Percentiles rank a stretch among this genome's conserved stretches.
Evolutionary conservation across 2,797 vertebrate genomes (phyloP).

Genomic region (Eospalax fontanierii): DNA sequence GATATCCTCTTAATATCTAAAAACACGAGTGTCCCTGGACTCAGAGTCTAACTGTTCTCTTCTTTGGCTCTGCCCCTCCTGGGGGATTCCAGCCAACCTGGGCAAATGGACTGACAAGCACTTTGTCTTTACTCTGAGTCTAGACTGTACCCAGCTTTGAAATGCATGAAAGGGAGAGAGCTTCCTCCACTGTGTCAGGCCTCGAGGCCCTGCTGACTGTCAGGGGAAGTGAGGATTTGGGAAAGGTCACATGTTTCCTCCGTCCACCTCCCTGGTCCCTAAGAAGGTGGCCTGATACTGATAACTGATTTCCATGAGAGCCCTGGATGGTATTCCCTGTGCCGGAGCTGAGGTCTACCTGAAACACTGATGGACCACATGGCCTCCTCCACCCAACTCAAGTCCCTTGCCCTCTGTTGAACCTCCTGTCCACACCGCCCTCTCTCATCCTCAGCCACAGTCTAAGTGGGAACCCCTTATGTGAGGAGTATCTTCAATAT

Average conservation of each 20-base stretch:
- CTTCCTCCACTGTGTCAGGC: neutral
- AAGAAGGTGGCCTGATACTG: neutral
- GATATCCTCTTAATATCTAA: neutral
- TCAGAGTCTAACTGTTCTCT: neutral
- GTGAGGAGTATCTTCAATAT: neutral
- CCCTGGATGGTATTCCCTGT: neutral
- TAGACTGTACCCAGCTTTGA: neutral
- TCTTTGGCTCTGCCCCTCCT: neutral
- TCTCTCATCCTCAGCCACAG: neutral
- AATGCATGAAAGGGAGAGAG: too few relatives aligned
- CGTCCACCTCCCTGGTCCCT: too few relatives aligned
- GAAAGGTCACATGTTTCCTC: neutral
- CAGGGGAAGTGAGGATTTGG: neutral
- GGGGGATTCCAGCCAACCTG: neutral
- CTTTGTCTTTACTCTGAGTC: neutral
- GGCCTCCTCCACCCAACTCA: accelerated
- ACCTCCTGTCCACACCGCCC: too few relatives aligned
- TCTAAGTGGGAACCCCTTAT: neutral
- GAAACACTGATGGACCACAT: neutral
- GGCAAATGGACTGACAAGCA: neutral
- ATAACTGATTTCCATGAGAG: neutral
- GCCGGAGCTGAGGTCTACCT: neutral
- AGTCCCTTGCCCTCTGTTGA: neutral
- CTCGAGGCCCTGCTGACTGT: neutral
- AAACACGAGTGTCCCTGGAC: neutral